Conservation (phyloP, 1,140 invertebrate genomes). For the Hestina assimilis region DNA sequence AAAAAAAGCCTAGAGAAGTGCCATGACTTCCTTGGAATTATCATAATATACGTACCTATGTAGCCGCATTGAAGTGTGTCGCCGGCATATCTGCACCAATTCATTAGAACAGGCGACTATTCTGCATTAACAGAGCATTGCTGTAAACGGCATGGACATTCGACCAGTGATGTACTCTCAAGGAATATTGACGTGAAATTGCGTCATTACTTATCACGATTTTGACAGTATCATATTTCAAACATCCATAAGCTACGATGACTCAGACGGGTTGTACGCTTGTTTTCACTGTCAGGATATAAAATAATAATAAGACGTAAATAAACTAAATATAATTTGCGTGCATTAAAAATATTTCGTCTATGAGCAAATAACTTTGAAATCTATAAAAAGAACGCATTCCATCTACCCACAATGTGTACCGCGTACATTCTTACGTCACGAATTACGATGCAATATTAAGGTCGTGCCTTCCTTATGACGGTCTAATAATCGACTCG, state of each 20-base stretch:
- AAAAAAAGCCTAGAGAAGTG: not conserved
- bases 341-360: not conserved
- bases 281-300: too few relatives aligned
- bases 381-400: constrained; percentile 25
- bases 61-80: not conserved
- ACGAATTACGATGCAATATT: not conserved
- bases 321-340: constrained; percentile 3
- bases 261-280: too few relatives aligned
- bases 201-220: too few relatives aligned
- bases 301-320: constrained; percentile 1
- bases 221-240: too few relatives aligned
- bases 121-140: too few relatives aligned
- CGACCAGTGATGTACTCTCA: too few relatives aligned
- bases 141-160: too few relatives aligned
- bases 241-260: too few relatives aligned
- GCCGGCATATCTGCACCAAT: constrained; percentile 6
- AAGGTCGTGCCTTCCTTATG: not conserved
- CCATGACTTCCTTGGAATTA: not conserved
- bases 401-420: not conserved
- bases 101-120: constrained; percentile 2
- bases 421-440: not conserved
- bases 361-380: not conserved
- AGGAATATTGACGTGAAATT: too few relatives aligned
- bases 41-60: not conserved
- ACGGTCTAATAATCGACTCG: too few relatives aligned